Evolutionary conservation across 2,888 invertebrate genomes (phyloP), one percentile per base, ranked within the genome.

Genomic region (Eremobia ochroleuca): DNA sequence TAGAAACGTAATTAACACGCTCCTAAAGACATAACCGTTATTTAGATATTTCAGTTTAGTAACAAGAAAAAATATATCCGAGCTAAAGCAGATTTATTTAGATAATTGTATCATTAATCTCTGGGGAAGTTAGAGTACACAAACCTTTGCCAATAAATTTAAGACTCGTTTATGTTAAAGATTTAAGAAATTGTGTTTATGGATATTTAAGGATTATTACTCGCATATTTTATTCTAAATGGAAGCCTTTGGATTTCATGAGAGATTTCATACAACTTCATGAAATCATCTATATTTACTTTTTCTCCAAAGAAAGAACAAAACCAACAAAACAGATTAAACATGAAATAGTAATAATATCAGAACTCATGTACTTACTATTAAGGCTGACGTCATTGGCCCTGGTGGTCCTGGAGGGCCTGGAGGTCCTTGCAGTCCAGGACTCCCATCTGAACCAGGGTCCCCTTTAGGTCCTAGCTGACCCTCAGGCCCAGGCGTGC

Each of bases 381-480:
- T 92, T 55, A 96, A 86, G 6, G 94, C 91, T 69, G 94, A 90
- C 4, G 93, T 84, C 2, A 89, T 88, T 11, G 90, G 86, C 37
- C 91, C 97, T 1, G 97, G 95, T 11, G 98, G 97, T 59, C 98
- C 98, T 75, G 98, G 97, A 77, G 97, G 98, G 69, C 98, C 98
- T 71, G 97, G 97, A 15, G 98, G 97, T 49, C 98, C 98, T 83
- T 97, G 96, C 46, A 97, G 94, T 8, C 98, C 98, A 34, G 98
- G 97, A 68, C 97, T 93, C 1, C 98, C 98, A 90, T 98, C 98
- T 67, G 97, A 94, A 37, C 98, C 98, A 71, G 98, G 97, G 85
- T 98, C 98, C 37, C 98, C 98, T 95, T 98, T 98, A 52, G 97
- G 97, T 37, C 98, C 98, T 89, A 97, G 98, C 77, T 97, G 97